Evolutionary conservation across 2,797 vertebrate genomes (phyloP).

Genomic region (Rhabdomys pumilio): DNA sequence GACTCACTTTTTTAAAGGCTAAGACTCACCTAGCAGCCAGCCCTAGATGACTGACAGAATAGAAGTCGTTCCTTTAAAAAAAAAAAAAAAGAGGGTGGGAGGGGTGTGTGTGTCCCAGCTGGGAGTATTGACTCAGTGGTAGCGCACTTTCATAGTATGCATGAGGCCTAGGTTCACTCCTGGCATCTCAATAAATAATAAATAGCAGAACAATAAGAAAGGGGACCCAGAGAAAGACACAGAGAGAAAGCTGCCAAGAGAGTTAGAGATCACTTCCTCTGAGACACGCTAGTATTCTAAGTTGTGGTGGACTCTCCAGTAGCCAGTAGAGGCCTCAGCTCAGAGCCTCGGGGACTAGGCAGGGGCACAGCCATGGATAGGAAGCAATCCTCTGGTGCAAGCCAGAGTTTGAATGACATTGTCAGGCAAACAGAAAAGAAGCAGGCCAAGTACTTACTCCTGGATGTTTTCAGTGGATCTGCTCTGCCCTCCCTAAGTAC

Average conservation of each 20-base stretch:
- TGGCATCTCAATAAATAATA: not conserved
- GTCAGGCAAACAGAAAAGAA: constrained; percentile 47
- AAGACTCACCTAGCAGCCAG: not conserved
- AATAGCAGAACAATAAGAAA: not conserved
- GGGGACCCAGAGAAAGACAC: not conserved
- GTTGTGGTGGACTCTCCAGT: not conserved
- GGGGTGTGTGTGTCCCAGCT: not conserved
- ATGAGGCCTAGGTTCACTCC: not conserved
- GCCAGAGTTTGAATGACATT: constrained; percentile 1
- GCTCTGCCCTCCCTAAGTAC: constrained; percentile 59
- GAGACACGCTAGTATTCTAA: not conserved
- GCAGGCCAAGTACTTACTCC: constrained; percentile 58
- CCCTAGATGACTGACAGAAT: not conserved
- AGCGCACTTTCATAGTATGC: not conserved
- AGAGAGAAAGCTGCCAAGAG: not conserved
- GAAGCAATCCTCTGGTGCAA: not conserved
- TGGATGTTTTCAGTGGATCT: constrained; percentile 2
- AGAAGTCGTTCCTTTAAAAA: not conserved
- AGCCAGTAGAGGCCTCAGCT: not conserved
- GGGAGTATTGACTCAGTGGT: not conserved
- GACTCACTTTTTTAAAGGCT: not conserved
- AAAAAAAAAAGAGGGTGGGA: not conserved
- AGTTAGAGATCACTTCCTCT: not conserved
- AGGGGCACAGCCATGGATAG: not conserved
- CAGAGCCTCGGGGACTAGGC: not conserved